A percentile compares a stretch with the other conserved stretches of the same genome.
Conservation (phyloP, 2,797 vertebrate genomes). For the Pangasius krempfi region DNA sequence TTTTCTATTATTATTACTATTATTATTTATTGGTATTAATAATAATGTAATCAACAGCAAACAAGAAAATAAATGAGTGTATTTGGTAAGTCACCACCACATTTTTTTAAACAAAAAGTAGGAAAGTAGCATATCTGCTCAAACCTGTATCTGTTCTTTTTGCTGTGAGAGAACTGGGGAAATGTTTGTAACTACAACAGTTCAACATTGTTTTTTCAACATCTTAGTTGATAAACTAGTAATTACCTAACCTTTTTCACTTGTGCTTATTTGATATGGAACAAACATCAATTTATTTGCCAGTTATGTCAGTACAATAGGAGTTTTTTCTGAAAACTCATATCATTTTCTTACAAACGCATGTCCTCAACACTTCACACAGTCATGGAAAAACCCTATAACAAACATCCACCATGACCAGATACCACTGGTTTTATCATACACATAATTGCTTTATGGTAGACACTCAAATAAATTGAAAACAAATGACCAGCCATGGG, state of each 20-base stretch:
- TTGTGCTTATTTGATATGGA: background rate
- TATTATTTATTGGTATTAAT: background rate
- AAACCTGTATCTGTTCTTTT: background rate
- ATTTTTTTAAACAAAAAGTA: background rate
- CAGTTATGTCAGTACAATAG: background rate
- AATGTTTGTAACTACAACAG: background rate
- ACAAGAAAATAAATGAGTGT: background rate
- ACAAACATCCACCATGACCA: background rate
- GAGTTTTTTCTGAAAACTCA: background rate
- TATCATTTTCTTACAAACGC: background rate
- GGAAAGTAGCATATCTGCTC: background rate
- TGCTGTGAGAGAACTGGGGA: background rate
- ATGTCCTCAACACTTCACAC: background rate
- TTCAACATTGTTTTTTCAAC: background rate
- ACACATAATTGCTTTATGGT: background rate
- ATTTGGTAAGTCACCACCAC: too few species aligned
- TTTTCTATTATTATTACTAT: background rate
- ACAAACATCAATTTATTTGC: background rate
- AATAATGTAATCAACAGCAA: background rate
- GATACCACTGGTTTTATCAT: background rate
- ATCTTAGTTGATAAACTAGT: background rate
- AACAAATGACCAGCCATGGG: background rate
- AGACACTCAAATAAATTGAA: background rate
- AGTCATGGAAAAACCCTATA: background rate
- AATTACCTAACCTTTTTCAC: background rate